Conservation (phyloP, 2,113 vertebrate species). For the Clarias magur region DNA sequence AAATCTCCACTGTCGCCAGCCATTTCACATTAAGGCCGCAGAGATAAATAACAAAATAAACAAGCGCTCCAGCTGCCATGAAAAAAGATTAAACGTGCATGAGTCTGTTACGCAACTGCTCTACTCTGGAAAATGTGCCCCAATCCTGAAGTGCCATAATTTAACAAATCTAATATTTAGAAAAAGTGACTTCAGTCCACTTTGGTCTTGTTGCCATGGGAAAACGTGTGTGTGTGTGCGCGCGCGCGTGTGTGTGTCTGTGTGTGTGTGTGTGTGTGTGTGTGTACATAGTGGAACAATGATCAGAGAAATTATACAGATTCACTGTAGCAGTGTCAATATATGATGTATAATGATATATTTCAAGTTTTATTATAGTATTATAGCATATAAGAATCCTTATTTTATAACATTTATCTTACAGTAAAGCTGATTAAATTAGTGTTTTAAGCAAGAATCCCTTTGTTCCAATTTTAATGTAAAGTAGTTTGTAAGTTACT, state of each 20-base stretch:
- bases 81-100: conserved; percentile 1
- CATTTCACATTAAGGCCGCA: conserved; percentile 26
- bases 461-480: no score
- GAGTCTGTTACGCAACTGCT: conserved; percentile 29
- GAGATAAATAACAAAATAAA: conserved; percentile 49
- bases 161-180: background rate
- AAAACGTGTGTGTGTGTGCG: conserved; percentile 8
- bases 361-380: no score
- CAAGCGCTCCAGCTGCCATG: conserved; percentile 23
- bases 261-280: conserved; percentile 13
- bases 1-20: background rate
- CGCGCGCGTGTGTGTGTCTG: no score
- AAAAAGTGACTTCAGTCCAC: background rate
- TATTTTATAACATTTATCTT: no score
- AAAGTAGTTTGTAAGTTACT: background rate
- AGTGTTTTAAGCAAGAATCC: background rate
- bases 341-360: no score
- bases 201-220: background rate
- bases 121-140: no score
- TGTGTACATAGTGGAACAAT: conserved; percentile 11
- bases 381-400: no score
- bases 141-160: background rate
- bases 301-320: no score
- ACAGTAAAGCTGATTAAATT: no score
- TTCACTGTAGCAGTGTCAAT: no score